Base-by-base conservation (phyloP, 2,113 vertebrate species). In the Boulengeromyrus knoepffleri region DNA sequence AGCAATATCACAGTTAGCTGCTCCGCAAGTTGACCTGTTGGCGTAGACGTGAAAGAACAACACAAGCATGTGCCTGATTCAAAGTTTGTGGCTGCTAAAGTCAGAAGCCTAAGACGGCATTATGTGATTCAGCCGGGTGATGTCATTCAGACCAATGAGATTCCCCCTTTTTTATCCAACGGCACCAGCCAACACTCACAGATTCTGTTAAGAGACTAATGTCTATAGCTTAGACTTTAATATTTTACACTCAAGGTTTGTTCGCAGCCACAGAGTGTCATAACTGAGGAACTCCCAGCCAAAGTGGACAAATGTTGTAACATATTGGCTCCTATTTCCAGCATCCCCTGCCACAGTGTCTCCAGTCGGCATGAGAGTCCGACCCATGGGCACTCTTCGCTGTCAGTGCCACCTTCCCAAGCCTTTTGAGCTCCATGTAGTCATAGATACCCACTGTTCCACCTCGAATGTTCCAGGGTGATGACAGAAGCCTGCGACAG, bases 261-360 rank as follows among this genome's bases (percentile, higher is more conserved):
- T 56, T 36, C 3, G 6, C 13, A 52, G 85, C 8, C 13, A 12
- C 31, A 53, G 85, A 9, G 85, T 53, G n/a, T 36, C 50, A 36
- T 36, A 53, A 53, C 50, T 36, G 85, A 87, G 50, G 27, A 53
- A 53, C 50, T 17, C 12, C 0, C 13, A n/a, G 50, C 85, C 24
- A 49, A 53, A 52, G 10, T 87, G 85, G 50, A 87, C 49, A 56
- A 87, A 87, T 87, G 85, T 27, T 7, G 50, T 42, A 87, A 87
- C 31, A 31, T 15, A 2, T 21, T 87, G 85, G 50, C 85, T 87
- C 27, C 17, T 31, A 19, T 36, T 87, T 56, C 47, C 77, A 83
- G 77, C 39, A 83, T 83, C 42, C 3, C 83, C 83, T 85, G 83
- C 15, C n/a, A 36, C 85, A 19, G n/a, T 4, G 49, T 47, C 85